Base-by-base conservation (phyloP, 2,888 invertebrate genomes). In the Shargacucullia verbasci region DNA sequence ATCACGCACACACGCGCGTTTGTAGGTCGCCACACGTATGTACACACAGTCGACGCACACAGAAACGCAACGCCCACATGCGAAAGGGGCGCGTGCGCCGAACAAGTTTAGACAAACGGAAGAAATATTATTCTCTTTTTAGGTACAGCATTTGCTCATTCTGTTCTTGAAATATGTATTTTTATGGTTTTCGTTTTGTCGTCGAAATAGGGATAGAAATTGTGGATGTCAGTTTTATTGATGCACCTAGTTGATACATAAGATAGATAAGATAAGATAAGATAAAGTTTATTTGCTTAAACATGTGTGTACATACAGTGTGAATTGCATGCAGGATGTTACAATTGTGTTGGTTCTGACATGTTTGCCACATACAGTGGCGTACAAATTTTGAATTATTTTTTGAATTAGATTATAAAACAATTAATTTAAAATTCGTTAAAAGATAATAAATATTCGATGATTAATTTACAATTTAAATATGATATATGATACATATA, bases 101-200 rank as follows among this genome's bases (percentile, higher is more conserved):
- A 90, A 92, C 92, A 85, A 91, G 91, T 92, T 92, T 91, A 91
- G 93, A 92, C 92, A 92, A 92, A 92, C 93, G 92, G 92, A 93
- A 92, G 92, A 91, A 92, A 90, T 91, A 89, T 91, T 89, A 89
- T 92, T 90, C 91, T 92, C 90, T 91, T 92, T 92, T 92, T 92
- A 89, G 86, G 86, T 85, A 80, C 83, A 79, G 83, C 86, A 84
- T 87, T 88, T 80, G 83, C 84, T 78, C 77, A 82, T 81, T 83
- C 83, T 85, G 81, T 80, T 83, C 78, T 82, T 78, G 65, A 70
- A 74, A 74, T 71, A 69, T 70, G 59, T 66, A 64, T 76, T 78
- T 79, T 73, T 70, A 71, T 68, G 50, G 57, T 54, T 71, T 64
- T 62, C 60, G 59, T 73, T 73, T 73, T 66, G 59, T 50, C 33